phyloP scores from a whole-genome alignment of 2,113 vertebrate species.

The Isichthys henryi region DNA sequence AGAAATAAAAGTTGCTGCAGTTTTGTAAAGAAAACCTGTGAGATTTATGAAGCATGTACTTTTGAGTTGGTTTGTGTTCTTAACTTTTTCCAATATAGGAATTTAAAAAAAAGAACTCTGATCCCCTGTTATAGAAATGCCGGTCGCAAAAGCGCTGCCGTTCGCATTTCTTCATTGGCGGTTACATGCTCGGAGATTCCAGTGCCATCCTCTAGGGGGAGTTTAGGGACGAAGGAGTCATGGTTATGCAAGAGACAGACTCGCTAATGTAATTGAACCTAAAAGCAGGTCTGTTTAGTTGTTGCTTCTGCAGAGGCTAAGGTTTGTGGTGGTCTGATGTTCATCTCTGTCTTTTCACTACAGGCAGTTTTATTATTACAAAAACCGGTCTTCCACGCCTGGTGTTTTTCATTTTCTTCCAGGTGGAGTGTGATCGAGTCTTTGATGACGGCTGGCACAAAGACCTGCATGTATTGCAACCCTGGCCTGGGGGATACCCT shows the following conservation, averaged over 20 bases:
- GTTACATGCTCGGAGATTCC: background rate
- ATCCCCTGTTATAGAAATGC: background rate
- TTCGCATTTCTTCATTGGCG: background rate
- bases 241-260: background rate
- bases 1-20: conserved; percentile 18
- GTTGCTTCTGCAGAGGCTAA: background rate
- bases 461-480: background rate
- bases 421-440: background rate
- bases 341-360: background rate
- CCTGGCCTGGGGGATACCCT: background rate
- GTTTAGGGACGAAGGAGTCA: background rate
- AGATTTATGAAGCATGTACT: background rate
- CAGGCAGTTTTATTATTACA: background rate
- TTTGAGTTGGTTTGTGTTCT: background rate
- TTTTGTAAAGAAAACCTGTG: conserved; percentile 20
- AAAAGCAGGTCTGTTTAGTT: background rate
- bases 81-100: background rate
- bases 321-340: background rate
- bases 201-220: background rate
- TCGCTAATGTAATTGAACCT: background rate
- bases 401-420: background rate
- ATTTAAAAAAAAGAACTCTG: background rate
- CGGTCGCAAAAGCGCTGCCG: background rate
- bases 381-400: background rate
- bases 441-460: background rate